Base-by-base conservation (phyloP, 1,140 invertebrate species). In the Anastrepha obliqua region DNA sequence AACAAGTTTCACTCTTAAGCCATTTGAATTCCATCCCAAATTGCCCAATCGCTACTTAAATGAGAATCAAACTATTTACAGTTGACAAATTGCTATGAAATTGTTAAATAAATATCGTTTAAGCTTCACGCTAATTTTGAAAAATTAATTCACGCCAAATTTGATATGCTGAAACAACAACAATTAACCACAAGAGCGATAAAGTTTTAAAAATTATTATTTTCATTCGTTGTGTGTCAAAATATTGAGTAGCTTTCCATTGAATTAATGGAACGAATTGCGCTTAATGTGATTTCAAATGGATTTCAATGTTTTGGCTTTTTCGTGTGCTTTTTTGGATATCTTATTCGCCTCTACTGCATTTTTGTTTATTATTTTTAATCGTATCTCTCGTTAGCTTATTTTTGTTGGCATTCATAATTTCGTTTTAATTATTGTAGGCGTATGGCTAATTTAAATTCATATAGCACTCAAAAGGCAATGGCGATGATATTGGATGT, bases 211-310 rank as follows among this genome's bases (percentile, higher is more conserved):
- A 67, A 20, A 20, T 64, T 64, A 64, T 20, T 20, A 20, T n/a
- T 64, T 20, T 8, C n/a, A 64, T 17, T 4, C 9, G 29, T 29
- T 29, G 64, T 20, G 29, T 67, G 29, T 67, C 64, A 67, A 67
- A 67, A 67, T 67, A 67, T 67, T 67, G 64, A 67, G 11, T 29
- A 42, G 64, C 29, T 67, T 67, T 67, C 39, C 64, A 67, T 67
- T 67, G 39, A 67, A 67, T 67, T 67, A 67, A 67, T 67, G 64
- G 64, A 67, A 67, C 64, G 64, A 67, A 67, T 67, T 67, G 1
- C 29, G 29, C 39, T 67, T 42, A 29, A 67, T 39, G 39, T 20
- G 64, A 67, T 67, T 67, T 67, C 7, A 67, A 67, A 67, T 67
- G 64, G 64, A 39, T 67, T 29, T 67, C 29, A 13, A 11, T 67